These are phyloP conservation scores for Parascotia fuliginaria DNA, from an alignment of 2,888 invertebrate species.

Conservation along the genomic window DNA sequence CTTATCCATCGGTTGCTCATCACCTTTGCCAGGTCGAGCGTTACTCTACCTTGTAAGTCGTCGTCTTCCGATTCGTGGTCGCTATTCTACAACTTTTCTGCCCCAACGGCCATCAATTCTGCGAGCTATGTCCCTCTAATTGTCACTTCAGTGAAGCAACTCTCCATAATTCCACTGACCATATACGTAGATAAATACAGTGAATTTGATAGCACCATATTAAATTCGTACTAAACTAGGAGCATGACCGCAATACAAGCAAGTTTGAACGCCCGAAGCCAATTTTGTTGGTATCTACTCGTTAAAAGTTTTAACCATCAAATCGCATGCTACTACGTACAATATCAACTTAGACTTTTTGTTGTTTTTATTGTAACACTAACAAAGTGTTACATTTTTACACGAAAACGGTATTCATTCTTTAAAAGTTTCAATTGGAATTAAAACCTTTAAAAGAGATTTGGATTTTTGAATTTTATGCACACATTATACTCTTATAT, in stretches of 20 bases:
- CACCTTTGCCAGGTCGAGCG: too few species aligned
- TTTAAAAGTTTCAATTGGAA: neutral
- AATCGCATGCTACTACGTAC: conserved; percentile 2
- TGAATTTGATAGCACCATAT: neutral
- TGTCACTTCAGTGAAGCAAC: too few species aligned
- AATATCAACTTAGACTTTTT: neutral
- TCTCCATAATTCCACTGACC: too few species aligned
- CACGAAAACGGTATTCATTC: neutral
- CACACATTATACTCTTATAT: too few species aligned
- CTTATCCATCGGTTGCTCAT: too few species aligned
- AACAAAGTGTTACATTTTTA: neutral
- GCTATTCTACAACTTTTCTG: too few species aligned
- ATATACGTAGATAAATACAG: neutral
- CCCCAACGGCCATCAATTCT: too few species aligned
- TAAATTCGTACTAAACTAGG: neutral
- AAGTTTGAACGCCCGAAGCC: conserved; percentile 24
- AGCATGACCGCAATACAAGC: neutral
- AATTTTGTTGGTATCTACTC: conserved; percentile 36
- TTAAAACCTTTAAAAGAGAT: too few species aligned
- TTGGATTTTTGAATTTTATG: too few species aligned
- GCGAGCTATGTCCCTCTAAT: too few species aligned
- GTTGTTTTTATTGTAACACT: neutral
- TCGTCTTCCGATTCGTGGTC: too few species aligned
- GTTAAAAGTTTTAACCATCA: conserved; percentile 42
- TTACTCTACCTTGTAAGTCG: too few species aligned